Base-by-base conservation (phyloP, 2,888 invertebrate species). In the Papilio demoleus region DNA sequence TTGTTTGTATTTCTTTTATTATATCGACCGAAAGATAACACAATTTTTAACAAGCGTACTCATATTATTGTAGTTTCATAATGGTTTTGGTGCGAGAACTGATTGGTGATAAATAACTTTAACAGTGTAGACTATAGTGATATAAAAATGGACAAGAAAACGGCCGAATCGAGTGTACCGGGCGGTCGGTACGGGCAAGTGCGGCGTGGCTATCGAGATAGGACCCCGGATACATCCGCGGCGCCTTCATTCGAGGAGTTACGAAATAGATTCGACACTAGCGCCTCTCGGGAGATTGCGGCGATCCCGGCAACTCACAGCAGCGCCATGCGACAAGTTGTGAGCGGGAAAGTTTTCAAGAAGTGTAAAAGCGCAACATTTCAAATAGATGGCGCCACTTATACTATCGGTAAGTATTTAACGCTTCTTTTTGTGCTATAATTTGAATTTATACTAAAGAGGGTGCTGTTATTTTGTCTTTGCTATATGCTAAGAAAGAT, bases 351-450 rank as follows among this genome's bases (percentile, higher is more conserved):
- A 80, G 86, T 95, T 72, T 95, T 95, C 89, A 95, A 95, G 93
- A 97, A 97, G 88, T 97, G 97, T 93, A 96, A 97, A 92, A 97
- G 97, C 86, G 97, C 97, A 65, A 97, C 97, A 71, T 97, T 97
- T 87, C 96, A 96, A 79, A 94, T 97, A 87, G 97, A 97, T 90
- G 97, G 97, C 83, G 96, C 96, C 75, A 96, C 96, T 74, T 97
- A 97, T 81, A 97, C 96, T 74, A 97, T 97, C 91, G 97, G 97
- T 97, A 92, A 94, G 94, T 90, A 36, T 14, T 56, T 4, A 0
- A 8, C 1, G 31, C 47, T 38, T 40, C 22, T 11, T 2, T 42
- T 34, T n/a, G 59, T 58, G 50, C 40, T 60, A 22, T 12, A 19
- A 34, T 63, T 27, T 34, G 4, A 31, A 27, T 56, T 56, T 31